Conservation (phyloP, 2,888 invertebrate genomes). For the Drosophila mimetica region DNA sequence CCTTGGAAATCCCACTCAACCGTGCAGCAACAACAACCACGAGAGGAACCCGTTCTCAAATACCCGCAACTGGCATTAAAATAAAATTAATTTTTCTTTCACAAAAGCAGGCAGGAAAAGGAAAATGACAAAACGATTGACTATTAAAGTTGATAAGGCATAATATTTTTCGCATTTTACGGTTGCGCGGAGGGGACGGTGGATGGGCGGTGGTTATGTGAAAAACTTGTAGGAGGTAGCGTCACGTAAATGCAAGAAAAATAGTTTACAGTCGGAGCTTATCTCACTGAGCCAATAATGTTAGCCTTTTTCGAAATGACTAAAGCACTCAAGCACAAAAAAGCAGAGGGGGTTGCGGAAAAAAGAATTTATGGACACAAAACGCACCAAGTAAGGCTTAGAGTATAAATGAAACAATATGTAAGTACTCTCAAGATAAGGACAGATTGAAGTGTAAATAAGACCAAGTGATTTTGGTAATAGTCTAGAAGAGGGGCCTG, state of each 20-base stretch:
- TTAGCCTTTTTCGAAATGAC: conserved; percentile 64
- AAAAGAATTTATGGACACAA: conserved; percentile 24
- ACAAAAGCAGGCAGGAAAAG: conserved; percentile 20
- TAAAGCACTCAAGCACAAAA: conserved; percentile 44
- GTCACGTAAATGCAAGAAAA: conserved; percentile 75
- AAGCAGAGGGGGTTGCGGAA: background rate
- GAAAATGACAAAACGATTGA: conserved; percentile 80
- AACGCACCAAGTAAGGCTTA: conserved; percentile 34
- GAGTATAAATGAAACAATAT: conserved; percentile 14
- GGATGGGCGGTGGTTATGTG: background rate
- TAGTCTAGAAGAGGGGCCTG: no score
- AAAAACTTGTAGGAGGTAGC: conserved; percentile 5
- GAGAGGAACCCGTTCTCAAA: conserved; percentile 65
- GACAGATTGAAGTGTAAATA: no score
- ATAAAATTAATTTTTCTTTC: conserved; percentile 73
- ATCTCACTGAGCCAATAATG: conserved; percentile 71
- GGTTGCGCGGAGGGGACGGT: background rate
- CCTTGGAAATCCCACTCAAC: conserved; percentile 36
- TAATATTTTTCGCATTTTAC: conserved; percentile 79
- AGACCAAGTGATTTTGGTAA: no score
- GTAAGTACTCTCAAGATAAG: background rate
- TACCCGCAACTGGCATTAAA: conserved; percentile 75
- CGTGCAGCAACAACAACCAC: conserved; percentile 2
- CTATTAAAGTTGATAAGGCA: conserved; percentile 80
- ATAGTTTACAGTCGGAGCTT: conserved; percentile 73